Percentiles rank a stretch among this genome's conserved stretches.
These are phyloP conservation scores for Falco concolor DNA, from an alignment of 2,797 vertebrate species.

Conservation along the genomic window DNA sequence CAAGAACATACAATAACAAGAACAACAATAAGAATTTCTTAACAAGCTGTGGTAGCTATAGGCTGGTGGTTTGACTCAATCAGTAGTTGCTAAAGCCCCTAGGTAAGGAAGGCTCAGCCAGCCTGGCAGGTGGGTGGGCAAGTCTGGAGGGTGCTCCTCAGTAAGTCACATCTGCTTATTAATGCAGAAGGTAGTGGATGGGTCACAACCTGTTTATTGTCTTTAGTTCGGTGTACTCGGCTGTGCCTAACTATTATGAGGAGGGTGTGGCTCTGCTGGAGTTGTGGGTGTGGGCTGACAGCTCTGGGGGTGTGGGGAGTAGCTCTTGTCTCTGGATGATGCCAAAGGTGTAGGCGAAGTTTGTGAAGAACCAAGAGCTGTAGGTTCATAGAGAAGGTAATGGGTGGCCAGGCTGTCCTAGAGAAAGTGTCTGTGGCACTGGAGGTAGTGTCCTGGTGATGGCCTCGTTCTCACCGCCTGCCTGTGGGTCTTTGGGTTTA, in stretches of 20 bases:
- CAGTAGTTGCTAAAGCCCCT: accelerated
- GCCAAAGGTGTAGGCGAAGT: neutral
- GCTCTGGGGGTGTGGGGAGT: neutral
- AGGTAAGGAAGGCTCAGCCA: neutral
- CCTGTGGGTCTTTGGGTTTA: accelerated
- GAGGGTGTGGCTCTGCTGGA: accelerated
- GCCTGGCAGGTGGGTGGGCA: accelerated
- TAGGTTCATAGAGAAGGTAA: neutral
- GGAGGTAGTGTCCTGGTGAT: accelerated
- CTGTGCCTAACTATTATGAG: accelerated
- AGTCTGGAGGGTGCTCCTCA: neutral
- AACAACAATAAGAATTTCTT: neutral
- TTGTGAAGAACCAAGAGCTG: neutral
- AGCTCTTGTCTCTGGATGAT: neutral
- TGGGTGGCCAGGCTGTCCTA: neutral
- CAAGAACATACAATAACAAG: too few species aligned
- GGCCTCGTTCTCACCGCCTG: accelerated
- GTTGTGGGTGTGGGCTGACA: neutral
- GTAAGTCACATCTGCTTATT: neutral
- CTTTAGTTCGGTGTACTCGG: neutral
- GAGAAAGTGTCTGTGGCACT: neutral
- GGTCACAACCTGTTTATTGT: neutral
- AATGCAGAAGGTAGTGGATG: too few species aligned
- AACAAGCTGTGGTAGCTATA: neutral
- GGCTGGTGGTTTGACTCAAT: neutral